Evolutionary conservation across 2,113 vertebrate species (phyloP), one percentile per base, ranked within the genome.

Genomic region (Sinocyclocheilus anshuiensis): DNA sequence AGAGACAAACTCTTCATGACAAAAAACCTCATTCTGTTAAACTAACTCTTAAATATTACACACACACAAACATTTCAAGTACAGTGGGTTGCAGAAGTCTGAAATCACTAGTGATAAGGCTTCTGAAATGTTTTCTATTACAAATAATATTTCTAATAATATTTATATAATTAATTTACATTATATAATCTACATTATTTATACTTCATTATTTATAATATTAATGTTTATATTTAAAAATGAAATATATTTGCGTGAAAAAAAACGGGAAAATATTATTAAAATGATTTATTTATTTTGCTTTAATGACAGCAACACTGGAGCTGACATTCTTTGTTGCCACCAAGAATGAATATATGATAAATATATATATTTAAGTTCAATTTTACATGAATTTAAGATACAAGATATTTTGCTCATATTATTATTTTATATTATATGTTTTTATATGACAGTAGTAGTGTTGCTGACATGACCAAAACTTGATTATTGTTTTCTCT

Each of bases 21-120:
- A 53, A 29, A 77, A 84, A 90, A 95, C 94, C 86, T 94, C 91
- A 92, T 94, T 93, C 86, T 74, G 16, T 20, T 71, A 5, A 71
- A 91, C 12, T 4, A n/a, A 61, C 3, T n/a, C 6, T 42, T 24
- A 8, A 12, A 79, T 36, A 59, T 59, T 8, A 39, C 33, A 59
- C 18, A n/a, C 55, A 22, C 57, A 59, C 26, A 57, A 15, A 78
- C 18, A 33, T 59, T 57, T 78, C 3, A 36, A 42, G 57, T 80
- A 39, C 4, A 59, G 13, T 24, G 42, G 6, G 74, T 26, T 76
- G 42, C 39, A 50, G 16, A 65, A 63, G 59, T 65, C 78, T 80
- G 33, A n/a, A 24, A 63, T 9, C 20, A 61, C 55, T 16, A 18
- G 53, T 55, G 53, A 55, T 55, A 83, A 92, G 84, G 89, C 87